phyloP scores from a whole-genome alignment of 2,888 invertebrate species.

The Napeogenes inachia region DNA sequence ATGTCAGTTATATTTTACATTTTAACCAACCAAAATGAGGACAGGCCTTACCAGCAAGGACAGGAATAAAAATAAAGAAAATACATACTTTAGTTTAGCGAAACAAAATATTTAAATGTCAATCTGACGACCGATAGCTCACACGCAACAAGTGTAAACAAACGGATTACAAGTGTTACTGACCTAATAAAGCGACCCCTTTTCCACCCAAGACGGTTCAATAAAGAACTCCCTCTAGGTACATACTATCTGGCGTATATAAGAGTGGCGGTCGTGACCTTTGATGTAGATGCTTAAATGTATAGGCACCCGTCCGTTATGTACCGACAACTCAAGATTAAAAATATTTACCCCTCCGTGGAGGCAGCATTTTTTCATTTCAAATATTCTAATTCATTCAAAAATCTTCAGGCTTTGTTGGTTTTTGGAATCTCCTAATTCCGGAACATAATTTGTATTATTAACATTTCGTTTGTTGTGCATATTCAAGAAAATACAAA shows the following conservation, averaged over 20 bases:
- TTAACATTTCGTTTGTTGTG: too few species aligned
- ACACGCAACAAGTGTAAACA: slow-evolving; percentile 57
- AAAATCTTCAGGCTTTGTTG: not conserved
- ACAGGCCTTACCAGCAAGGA: too few species aligned
- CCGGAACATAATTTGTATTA: not conserved
- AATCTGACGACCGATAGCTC: slow-evolving; percentile 28
- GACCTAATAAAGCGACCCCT: slow-evolving; percentile 75
- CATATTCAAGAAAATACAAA: too few species aligned
- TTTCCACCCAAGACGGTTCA: slow-evolving; percentile 69
- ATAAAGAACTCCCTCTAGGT: slow-evolving; percentile 74
- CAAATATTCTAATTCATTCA: slow-evolving; percentile 3
- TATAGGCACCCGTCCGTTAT: slow-evolving; percentile 31
- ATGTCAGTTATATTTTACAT: too few species aligned
- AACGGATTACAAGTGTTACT: slow-evolving; percentile 68
- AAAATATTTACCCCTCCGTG: slow-evolving; percentile 43
- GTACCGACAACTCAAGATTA: slow-evolving; percentile 48
- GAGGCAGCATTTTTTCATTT: slow-evolving; percentile 23
- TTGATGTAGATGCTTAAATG: slow-evolving; percentile 56
- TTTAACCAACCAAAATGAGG: too few species aligned
- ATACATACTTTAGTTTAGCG: too few species aligned
- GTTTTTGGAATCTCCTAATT: not conserved
- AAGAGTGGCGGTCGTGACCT: slow-evolving; percentile 71
- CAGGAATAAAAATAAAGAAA: too few species aligned
- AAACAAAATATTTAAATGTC: slow-evolving; percentile 13
- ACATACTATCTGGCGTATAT: slow-evolving; percentile 63